These are phyloP conservation scores for Australoheros scitulus DNA, from an alignment of 2,113 vertebrate genomes.

Conservation along the genomic window DNA sequence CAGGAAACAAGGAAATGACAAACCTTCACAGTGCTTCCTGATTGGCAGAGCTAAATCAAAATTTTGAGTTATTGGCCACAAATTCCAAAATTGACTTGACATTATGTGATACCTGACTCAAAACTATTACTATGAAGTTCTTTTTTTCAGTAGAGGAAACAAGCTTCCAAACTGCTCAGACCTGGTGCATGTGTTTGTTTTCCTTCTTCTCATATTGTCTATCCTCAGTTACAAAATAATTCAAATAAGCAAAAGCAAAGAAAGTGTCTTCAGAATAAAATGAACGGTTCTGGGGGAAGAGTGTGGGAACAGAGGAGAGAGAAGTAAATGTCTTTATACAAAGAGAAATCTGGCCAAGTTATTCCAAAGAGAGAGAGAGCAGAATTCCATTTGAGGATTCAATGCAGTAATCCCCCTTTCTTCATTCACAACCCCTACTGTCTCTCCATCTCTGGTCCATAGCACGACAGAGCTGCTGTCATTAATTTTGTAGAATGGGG, in stretches of 20 bases:
- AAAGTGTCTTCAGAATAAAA: background rate
- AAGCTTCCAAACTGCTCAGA: background rate
- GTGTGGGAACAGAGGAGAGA: background rate
- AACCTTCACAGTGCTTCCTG: too few relatives aligned
- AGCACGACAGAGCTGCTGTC: slow-evolving; percentile 62
- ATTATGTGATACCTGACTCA: too few relatives aligned
- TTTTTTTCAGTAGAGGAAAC: too few relatives aligned
- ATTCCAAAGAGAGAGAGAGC: slow-evolving; percentile 31
- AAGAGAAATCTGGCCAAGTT: slow-evolving; percentile 14
- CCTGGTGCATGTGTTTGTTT: background rate
- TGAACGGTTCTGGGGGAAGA: background rate
- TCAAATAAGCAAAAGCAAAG: background rate
- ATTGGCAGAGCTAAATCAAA: too few relatives aligned
- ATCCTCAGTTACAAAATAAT: background rate
- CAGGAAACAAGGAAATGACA: too few relatives aligned
- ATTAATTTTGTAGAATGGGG: slow-evolving; percentile 72
- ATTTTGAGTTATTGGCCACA: too few relatives aligned
- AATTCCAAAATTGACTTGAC: too few relatives aligned
- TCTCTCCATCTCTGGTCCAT: slow-evolving; percentile 40
- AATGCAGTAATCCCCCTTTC: slow-evolving; percentile 40
- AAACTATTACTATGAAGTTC: too few relatives aligned
- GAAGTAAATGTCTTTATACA: background rate
- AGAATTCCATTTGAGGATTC: slow-evolving; percentile 56
- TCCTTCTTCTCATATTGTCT: background rate
- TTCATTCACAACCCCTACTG: slow-evolving; percentile 31